phyloP scores from a whole-genome alignment of 2,113 vertebrate species.

The Chionis minor region DNA sequence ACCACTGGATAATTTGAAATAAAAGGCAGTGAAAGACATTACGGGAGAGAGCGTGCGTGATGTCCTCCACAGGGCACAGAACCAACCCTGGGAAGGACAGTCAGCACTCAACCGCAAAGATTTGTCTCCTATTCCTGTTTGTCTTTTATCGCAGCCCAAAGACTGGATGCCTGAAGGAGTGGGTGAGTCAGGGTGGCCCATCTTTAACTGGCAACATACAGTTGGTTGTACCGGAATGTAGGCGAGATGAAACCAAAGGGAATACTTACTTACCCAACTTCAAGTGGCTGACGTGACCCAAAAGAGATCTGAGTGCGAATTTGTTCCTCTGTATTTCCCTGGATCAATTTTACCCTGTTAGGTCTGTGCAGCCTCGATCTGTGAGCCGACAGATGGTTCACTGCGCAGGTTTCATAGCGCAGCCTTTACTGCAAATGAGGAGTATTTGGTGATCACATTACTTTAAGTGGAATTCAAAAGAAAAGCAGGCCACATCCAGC shows the following conservation, averaged over 20 bases:
- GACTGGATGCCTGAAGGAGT: not conserved
- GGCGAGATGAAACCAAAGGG: not conserved
- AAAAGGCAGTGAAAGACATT: not conserved
- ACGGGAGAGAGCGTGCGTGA: not conserved
- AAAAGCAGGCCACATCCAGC: not conserved
- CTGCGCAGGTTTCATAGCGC: not conserved
- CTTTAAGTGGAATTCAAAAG: not conserved
- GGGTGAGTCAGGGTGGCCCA: not conserved
- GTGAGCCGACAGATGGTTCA: not conserved
- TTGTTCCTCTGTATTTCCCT: not conserved
- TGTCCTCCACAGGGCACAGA: not conserved
- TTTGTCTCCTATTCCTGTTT: not conserved
- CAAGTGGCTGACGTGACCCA: not conserved
- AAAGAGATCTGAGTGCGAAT: not conserved
- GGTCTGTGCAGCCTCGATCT: fast-evolving
- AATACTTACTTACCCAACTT: not conserved
- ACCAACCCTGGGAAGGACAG: not conserved
- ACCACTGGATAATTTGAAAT: not conserved
- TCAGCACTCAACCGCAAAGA: not conserved
- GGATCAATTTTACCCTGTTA: not conserved
- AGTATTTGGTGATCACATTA: not conserved
- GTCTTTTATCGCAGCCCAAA: not conserved
- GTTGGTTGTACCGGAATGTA: not conserved
- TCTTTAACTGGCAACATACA: not conserved
- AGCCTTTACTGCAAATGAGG: not conserved